Evolutionary conservation across 2,113 vertebrate species (phyloP).

Genomic region (Xerus inauris): DNA sequence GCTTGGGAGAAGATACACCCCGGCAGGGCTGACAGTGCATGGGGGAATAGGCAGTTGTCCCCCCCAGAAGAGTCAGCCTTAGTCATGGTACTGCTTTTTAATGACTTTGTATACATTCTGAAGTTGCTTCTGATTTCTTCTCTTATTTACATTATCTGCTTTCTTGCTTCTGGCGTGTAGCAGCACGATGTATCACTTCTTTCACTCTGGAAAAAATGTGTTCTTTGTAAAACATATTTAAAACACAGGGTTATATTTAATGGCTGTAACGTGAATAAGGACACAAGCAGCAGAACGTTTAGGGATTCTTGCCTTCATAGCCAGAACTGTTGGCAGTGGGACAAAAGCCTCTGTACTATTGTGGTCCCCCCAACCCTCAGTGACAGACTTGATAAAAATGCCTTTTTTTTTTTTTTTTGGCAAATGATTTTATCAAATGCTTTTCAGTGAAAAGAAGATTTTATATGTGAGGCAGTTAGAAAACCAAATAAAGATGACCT

Average conservation of each 20-base stretch:
- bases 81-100: neutral
- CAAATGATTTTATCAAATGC: neutral
- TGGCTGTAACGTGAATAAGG: conserved; percentile 79
- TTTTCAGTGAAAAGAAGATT: conserved; percentile 39
- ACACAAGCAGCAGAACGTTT: conserved; percentile 77
- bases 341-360: conserved; percentile 6
- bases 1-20: neutral
- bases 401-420: neutral
- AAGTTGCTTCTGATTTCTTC: neutral
- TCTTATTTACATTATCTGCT: neutral
- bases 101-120: neutral
- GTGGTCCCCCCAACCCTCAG: conserved; percentile 1
- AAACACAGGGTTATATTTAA: conserved; percentile 82
- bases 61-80: neutral
- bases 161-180: conserved; percentile 69
- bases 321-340: conserved; percentile 24
- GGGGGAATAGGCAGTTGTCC: neutral
- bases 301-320: conserved; percentile 79
- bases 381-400: conserved; percentile 56
- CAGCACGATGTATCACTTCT: conserved; percentile 18
- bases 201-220: conserved; percentile 15
- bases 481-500: neutral
- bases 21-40: neutral
- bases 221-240: neutral
- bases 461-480: conserved; percentile 2